Percentiles rank a stretch among this genome's conserved stretches.
Conservation (phyloP, 2,888 invertebrate species). For the Drosophila anomelani region DNA sequence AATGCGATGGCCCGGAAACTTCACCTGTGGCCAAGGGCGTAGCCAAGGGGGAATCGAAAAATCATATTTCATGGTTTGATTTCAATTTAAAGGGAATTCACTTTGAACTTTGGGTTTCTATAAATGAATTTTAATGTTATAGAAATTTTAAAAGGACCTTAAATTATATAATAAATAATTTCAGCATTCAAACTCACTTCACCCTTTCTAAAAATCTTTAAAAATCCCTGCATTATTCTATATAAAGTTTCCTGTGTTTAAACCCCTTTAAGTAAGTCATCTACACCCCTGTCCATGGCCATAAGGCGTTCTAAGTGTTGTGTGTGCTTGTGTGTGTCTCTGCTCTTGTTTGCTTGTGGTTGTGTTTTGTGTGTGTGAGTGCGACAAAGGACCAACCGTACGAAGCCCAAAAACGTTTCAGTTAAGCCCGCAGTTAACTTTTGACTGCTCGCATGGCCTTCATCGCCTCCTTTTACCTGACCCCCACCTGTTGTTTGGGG, state of each 20-base stretch:
- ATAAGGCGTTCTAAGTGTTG: constrained; percentile 5
- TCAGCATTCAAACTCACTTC: background rate
- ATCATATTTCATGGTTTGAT: background rate
- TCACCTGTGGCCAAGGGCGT: constrained; percentile 55
- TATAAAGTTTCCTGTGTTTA: background rate
- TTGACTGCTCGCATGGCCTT: constrained; percentile 56
- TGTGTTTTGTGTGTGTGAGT: constrained; percentile 13
- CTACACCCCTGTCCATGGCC: constrained; percentile 7
- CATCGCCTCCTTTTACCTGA: constrained; percentile 24
- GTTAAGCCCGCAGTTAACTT: constrained; percentile 69
- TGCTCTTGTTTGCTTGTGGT: constrained; percentile 5
- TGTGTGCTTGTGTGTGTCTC: constrained; percentile 3
- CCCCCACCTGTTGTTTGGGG: constrained; percentile 15
- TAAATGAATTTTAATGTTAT: background rate
- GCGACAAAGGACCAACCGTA: constrained; percentile 17
- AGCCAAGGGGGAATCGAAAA: background rate
- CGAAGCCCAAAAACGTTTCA: constrained; percentile 41
- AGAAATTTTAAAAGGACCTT: background rate
- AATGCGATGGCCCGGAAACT: constrained; percentile 49
- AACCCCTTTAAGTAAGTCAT: background rate
- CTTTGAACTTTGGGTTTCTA: background rate
- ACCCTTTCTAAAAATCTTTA: background rate
- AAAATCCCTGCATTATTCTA: background rate
- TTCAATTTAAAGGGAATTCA: background rate
- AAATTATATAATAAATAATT: background rate